Evolutionary conservation across 1,140 invertebrate species (phyloP), one percentile per base, ranked within the genome.

Genomic region (Drosophila littoralis): DNA sequence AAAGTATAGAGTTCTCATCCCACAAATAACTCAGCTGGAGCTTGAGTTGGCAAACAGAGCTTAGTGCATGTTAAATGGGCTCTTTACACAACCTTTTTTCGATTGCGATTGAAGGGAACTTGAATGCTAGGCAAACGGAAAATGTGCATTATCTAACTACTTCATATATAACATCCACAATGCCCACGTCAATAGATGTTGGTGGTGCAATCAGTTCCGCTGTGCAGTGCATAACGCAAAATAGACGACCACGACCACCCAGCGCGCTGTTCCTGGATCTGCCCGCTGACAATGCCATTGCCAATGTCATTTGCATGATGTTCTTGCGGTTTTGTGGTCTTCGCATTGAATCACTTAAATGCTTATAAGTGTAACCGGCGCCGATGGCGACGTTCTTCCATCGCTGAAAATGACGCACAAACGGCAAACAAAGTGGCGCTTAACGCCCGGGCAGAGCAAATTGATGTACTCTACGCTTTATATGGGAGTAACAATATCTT

Each of bases 321-420:
- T 17, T 35, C 51, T 38, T 7, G 57, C 33, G 42, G 32, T 22
- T 22, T 63, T 40, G 38, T 22, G 17, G 57, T 13, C 8, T n/a
- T 22, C 36, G 54, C 77, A 61, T 69, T 79, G 63, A 81, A 75
- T 75, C 79, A 76, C 78, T 80, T 81, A 71, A 81, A 76, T 40
- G 77, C 66, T 71, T 80, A 76, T 76, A 64, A 77, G 59, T 45
- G 36, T 54, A 38, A 51, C 45, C 50, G 50, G 38, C 15, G 48
- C 10, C 38, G 8, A 7, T 43, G 51, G 12, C 13, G 17, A 9
- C 38, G 63, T 65, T 43, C n/a, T 7, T 10, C n/a, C 32, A 28
- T 36, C 35, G n/a, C 45, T 68, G 22, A 40, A 76, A 76, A 68
- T 75, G 61, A 50, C 33, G 35, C 35, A 42, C 54, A 54, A 68